Conservation (phyloP, 2,797 vertebrate species). For the Parauchenoglanis ngamensis region DNA sequence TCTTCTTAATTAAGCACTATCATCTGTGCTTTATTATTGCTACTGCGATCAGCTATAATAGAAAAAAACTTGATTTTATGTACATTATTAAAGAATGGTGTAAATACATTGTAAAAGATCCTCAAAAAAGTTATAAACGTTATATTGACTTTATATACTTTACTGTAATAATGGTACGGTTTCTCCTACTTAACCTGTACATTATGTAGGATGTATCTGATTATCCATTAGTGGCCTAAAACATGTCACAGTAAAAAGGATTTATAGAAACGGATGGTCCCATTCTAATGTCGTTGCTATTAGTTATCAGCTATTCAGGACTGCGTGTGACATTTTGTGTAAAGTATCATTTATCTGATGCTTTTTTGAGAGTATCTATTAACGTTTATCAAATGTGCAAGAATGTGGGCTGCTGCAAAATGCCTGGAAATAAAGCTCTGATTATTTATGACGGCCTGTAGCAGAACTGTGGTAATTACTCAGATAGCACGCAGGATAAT, state of each 20-base stretch:
- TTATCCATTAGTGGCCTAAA: background rate
- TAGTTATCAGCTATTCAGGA: background rate
- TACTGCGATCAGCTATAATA: no score
- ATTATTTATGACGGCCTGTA: slow-evolving; percentile 70
- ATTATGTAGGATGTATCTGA: background rate
- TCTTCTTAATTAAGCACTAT: background rate
- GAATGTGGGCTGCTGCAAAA: slow-evolving; percentile 73
- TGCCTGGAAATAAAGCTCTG: slow-evolving; percentile 73
- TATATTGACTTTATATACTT: background rate
- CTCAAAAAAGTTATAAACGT: no score
- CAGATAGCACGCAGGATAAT: slow-evolving; percentile 71
- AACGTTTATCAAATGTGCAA: slow-evolving; percentile 72
- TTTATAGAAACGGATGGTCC: background rate
- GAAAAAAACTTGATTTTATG: no score
- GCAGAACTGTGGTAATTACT: slow-evolving; percentile 74
- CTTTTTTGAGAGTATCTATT: slow-evolving; percentile 34
- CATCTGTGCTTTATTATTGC: no score
- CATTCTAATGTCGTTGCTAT: background rate
- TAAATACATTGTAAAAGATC: no score
- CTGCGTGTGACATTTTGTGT: background rate
- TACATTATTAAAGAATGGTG: background rate
- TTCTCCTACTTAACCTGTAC: background rate
- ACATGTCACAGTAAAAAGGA: background rate
- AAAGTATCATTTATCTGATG: background rate
- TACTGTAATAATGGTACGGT: background rate